Conservation (phyloP, 2,113 vertebrate species). For the Semnornis frantzii region DNA sequence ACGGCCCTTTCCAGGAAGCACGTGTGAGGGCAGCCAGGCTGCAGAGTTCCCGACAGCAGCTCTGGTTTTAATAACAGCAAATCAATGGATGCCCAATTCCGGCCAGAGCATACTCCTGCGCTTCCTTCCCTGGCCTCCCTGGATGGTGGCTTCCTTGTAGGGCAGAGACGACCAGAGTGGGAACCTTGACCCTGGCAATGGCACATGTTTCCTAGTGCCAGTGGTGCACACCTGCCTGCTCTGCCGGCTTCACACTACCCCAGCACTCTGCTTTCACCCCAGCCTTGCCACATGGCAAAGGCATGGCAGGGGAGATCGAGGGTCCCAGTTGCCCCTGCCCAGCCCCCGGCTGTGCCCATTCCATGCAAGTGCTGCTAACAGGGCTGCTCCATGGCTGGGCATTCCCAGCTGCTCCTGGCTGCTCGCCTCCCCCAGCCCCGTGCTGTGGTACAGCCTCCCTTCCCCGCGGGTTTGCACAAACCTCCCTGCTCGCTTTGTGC, state of each 20-base stretch:
- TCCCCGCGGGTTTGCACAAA: slow-evolving; percentile 61
- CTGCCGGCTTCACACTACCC: background rate
- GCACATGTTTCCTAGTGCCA: background rate
- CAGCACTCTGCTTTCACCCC: rapidly evolving
- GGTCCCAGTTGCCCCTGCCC: background rate
- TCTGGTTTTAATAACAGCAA: slow-evolving; percentile 71
- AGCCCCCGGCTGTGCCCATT: background rate
- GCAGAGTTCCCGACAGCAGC: slow-evolving; percentile 61
- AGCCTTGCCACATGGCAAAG: rapidly evolving
- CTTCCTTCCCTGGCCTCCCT: background rate
- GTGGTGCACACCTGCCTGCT: background rate
- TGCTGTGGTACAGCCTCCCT: slow-evolving; percentile 6
- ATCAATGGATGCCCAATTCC: slow-evolving; percentile 58
- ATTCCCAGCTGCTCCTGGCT: background rate
- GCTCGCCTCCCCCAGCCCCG: background rate
- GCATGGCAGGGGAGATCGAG: background rate
- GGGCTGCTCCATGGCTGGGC: background rate
- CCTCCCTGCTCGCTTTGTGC: slow-evolving; percentile 47
- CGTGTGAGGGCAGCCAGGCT: slow-evolving; percentile 20
- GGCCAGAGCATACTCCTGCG: background rate
- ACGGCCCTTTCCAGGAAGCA: slow-evolving; percentile 52
- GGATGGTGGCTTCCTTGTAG: background rate
- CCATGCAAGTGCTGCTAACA: background rate
- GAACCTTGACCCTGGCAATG: rapidly evolving
- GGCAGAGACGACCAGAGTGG: background rate